These are phyloP conservation scores for Buphagus erythrorhynchus DNA, from an alignment of 2,797 vertebrate genomes.

Conservation along the genomic window DNA sequence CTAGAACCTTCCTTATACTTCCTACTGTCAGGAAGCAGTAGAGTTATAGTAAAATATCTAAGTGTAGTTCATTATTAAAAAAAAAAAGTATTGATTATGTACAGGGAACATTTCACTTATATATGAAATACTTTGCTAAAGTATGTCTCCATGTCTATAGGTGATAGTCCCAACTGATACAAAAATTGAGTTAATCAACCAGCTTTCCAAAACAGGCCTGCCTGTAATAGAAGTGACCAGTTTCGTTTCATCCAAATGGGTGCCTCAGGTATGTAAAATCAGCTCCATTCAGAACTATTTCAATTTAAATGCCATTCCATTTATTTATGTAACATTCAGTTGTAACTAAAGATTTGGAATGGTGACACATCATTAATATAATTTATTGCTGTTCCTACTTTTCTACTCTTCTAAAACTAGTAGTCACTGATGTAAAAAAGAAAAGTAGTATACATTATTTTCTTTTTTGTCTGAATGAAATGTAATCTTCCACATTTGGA, in stretches of 20 bases:
- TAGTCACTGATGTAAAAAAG: not conserved
- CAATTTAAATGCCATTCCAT: not conserved
- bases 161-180: slow-evolving; percentile 89
- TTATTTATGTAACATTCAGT: not conserved
- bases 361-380: not conserved
- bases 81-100: not conserved
- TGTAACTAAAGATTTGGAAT: not conserved
- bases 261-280: slow-evolving; percentile 89
- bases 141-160: slow-evolving; percentile 72
- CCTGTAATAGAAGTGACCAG: slow-evolving; percentile 93
- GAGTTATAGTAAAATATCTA: not conserved
- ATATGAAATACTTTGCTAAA: not conserved
- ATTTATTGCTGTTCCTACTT: not conserved
- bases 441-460: not conserved
- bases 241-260: slow-evolving; percentile 96
- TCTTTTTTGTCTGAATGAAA: not conserved
- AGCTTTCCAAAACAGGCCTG: slow-evolving; percentile 91
- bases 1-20: not conserved
- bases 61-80: not conserved
- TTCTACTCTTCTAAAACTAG: not conserved
- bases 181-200: slow-evolving; percentile 95
- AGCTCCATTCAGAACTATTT: not conserved
- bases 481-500: not conserved
- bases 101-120: not conserved
- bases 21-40: not conserved